Evolutionary conservation across 2,797 vertebrate species (phyloP), one percentile per base, ranked within the genome.

Genomic region (Lacerta bilineata): DNA sequence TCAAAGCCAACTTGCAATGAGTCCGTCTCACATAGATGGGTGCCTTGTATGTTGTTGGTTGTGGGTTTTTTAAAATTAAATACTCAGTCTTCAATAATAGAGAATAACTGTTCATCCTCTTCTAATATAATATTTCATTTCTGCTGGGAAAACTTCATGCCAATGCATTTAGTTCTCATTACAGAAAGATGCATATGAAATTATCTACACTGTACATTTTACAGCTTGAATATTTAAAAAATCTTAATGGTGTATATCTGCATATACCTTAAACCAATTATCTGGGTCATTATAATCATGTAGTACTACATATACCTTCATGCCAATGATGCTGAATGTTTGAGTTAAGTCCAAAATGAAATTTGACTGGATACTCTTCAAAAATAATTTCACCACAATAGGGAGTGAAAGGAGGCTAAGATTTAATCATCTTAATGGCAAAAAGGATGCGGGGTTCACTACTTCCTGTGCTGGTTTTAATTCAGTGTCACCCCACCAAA

Each of bases 61-160:
- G 39, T 79, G 17, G 20, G 71, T 84, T 84, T 69, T 50, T 71
- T 20, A 18, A 9, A 0, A 83, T 90, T 90, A 87, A 78, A 80
- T 91, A 72, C 36, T 72, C 39, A 79, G 5, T 78, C 76, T 72
- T 55, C n/a, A 46, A 64, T 88, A 80, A 72, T 41, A 74, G 50
- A 80, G 20, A 64, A 59, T 85, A 87, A 90, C 43, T 17, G 8
- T 77, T 71, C 2, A 88, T 69, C 81, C 64, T 71, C 4, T 84
- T 93, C 25, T 68, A 79, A 33, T 90, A 89, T 29, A 41, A 5
- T 39, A 74, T 93, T 94, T 87, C 3, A 55, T 88, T 94, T 95
- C 39, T 89, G 74, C 55, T 23, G 72, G 20, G 18, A 81, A 92
- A 93, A 23, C 61, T 46, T 18, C 87, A 87, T 87, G 71, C 90